A percentile compares a stretch with the other conserved stretches of the same genome.
Evolutionary conservation across 2,113 vertebrate species (phyloP).

Genomic region (Sphyrna mokarran): DNA sequence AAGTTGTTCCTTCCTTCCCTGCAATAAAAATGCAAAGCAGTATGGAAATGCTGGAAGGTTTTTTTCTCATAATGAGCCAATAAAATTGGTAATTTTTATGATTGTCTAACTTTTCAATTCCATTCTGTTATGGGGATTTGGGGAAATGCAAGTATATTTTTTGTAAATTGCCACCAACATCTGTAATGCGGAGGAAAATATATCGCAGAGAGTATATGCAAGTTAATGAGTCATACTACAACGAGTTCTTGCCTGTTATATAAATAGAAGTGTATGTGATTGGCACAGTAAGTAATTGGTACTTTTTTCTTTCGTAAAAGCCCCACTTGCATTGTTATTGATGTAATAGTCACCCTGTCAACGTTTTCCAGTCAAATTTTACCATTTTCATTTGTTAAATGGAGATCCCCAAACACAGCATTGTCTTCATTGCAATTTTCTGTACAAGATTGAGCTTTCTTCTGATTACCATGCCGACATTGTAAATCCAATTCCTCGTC

Average conservation of each 20-base stretch:
- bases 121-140: background rate
- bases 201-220: background rate
- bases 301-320: background rate
- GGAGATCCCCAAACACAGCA: background rate
- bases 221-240: background rate
- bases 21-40: background rate
- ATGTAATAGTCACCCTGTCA: background rate
- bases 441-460: background rate
- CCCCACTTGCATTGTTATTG: background rate
- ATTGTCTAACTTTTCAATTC: background rate
- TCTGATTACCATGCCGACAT: background rate
- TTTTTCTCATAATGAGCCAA: background rate
- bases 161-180: background rate
- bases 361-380: background rate
- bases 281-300: background rate
- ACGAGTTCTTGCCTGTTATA: background rate
- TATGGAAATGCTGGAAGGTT: background rate
- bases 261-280: background rate
- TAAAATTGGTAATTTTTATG: background rate
- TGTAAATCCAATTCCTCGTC: background rate
- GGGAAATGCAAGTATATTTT: background rate
- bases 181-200: background rate
- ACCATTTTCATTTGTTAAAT: background rate
- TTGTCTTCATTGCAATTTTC: background rate
- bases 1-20: background rate